Evolutionary conservation across 2,113 vertebrate genomes (phyloP).

Genomic region (Baryphthengus martii): DNA sequence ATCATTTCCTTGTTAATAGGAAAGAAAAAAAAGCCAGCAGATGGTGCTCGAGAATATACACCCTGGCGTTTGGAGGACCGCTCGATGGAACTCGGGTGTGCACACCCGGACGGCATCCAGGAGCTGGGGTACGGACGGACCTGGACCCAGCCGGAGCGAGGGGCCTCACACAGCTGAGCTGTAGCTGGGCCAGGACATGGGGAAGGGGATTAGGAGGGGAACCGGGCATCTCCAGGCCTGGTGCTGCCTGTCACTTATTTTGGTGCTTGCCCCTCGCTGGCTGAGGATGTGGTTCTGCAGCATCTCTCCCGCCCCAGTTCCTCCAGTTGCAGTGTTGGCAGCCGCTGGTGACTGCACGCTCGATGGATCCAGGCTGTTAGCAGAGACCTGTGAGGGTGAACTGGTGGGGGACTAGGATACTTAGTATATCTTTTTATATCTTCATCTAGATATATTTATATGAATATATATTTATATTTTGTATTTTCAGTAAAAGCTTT

Average conservation of each 20-base stretch:
- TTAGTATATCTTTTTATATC: no score
- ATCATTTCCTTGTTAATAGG: neutral
- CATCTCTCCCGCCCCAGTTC: neutral
- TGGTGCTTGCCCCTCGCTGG: neutral
- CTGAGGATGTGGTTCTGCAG: neutral
- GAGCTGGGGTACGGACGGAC: neutral
- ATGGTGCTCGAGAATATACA: conserved; percentile 12
- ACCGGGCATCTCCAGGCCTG: rapidly evolving
- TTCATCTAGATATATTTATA: no score
- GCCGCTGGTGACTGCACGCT: rapidly evolving
- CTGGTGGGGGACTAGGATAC: no score
- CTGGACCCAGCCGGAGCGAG: rapidly evolving
- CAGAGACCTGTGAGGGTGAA: neutral
- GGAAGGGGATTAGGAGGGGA: neutral
- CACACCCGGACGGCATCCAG: rapidly evolving
- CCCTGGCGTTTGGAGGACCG: neutral
- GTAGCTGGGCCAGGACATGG: rapidly evolving
- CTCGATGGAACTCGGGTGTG: rapidly evolving
- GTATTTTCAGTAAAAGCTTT: neutral
- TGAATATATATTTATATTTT: no score
- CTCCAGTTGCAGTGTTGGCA: neutral
- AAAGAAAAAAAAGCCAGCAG: neutral
- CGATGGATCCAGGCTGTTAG: rapidly evolving
- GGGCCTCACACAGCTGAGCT: rapidly evolving
- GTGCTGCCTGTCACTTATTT: rapidly evolving